Evolutionary conservation across 2,113 vertebrate genomes (phyloP), one percentile per base, ranked within the genome.

Genomic region (Cololabis saira): DNA sequence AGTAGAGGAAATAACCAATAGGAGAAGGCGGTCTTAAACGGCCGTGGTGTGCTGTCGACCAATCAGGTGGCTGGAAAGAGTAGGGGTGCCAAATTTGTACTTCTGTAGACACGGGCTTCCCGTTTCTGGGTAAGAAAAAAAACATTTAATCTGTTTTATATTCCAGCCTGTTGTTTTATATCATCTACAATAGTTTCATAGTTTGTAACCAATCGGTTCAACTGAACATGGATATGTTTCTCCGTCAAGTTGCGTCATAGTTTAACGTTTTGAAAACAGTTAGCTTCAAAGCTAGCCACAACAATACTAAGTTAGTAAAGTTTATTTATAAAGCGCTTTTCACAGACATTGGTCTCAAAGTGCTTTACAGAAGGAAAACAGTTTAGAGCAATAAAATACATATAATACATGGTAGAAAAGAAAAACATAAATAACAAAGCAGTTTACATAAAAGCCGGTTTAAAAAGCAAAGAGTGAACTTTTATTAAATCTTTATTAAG

Each of bases 41-140:
- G 72, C 3, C 0, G 0, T 6, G 37, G 44, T 6, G 12, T 5
- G 3, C 0, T 0, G 0, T 64, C 12, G 44, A 66, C 92, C 92
- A 94, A 94, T 93, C 0, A 21, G 1, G 40, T 61, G 17, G 27
- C 21, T 17, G 0, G 19, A 45, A 59, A 22, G 21, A 21, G 1
- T 8, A 4, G 0, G 0, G 42, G 56, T 79, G 79, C 87, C 52
- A 83, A 89, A 80, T 93, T 93, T 82, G 89, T 92, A 90, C 90
- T 90, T 86, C 19, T 61, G 22, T n/a, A 58, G 1, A 3, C 65
- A 72, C 75, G 77, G 83, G 76, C 57, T 12, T 1, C 15, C n/a
- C 17, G 0, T 0, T 44, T 8, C 17, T 30, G 1, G 83, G 89
- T 89, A 80, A 88, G 87, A 65, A 73, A 47, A 14, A 45, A 45